A percentile compares a stretch with the other conserved stretches of the same genome.
Conservation (phyloP, 2,888 invertebrate genomes). For the Leptura quadrifasciata region DNA sequence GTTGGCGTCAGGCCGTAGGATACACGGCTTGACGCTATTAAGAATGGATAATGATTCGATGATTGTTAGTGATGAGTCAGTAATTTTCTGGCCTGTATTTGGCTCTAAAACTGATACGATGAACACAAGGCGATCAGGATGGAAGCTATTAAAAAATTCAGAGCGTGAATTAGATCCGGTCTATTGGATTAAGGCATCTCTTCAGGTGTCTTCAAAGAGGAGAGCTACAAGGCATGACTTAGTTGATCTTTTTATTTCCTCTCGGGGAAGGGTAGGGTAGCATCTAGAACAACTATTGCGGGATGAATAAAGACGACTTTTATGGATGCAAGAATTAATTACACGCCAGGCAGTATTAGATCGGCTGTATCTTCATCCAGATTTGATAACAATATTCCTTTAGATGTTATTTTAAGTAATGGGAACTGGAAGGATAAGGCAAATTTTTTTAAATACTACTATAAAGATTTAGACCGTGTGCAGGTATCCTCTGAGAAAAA, state of each 20-base stretch:
- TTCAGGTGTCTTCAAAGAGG: slow-evolving; percentile 34
- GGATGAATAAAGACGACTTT: slow-evolving; percentile 49
- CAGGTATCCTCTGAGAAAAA: neutral
- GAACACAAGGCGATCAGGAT: slow-evolving; percentile 46
- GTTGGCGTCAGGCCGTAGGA: slow-evolving; percentile 44
- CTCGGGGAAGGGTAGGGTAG: slow-evolving; percentile 30
- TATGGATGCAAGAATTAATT: slow-evolving; percentile 34
- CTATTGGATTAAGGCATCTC: slow-evolving; percentile 40
- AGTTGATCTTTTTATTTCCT: slow-evolving; percentile 10
- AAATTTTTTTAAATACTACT: slow-evolving; percentile 44
- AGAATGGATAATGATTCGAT: slow-evolving; percentile 36
- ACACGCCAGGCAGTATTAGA: slow-evolving; percentile 48
- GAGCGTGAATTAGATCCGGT: slow-evolving; percentile 41
- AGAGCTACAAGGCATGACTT: slow-evolving; percentile 10
- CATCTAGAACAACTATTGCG: slow-evolving; percentile 45
- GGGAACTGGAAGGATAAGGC: slow-evolving; percentile 45
- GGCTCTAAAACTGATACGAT: slow-evolving; percentile 59
- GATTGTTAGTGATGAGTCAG: slow-evolving; percentile 20
- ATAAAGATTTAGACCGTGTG: slow-evolving; percentile 32
- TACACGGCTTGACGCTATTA: slow-evolving; percentile 49
- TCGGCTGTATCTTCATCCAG: slow-evolving; percentile 46
- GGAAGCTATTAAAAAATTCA: slow-evolving; percentile 42
- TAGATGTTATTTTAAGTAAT: slow-evolving; percentile 44
- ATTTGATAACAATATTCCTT: slow-evolving; percentile 36
- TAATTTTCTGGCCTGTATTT: slow-evolving; percentile 57